phyloP scores from a whole-genome alignment of 2,113 vertebrate genomes.

The Camelus bactrianus region DNA sequence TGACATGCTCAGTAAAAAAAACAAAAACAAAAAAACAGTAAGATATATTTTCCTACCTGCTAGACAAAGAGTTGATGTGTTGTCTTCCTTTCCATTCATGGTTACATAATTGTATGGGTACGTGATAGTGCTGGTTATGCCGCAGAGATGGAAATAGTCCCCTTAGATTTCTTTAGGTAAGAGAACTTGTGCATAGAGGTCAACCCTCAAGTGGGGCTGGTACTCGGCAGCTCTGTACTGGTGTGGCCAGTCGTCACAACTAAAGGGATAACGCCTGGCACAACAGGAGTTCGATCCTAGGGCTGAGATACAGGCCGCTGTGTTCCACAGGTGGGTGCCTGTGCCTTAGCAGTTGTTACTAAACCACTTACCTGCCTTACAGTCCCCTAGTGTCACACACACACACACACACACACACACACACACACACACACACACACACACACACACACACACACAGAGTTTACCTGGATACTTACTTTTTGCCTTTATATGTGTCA shows the following conservation, averaged over 20 bases:
- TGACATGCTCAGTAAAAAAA: not conserved
- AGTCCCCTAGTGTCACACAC: not conserved
- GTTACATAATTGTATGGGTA: not conserved
- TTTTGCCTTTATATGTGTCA: conserved; percentile 89
- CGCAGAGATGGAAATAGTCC: not conserved
- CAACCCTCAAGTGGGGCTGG: not conserved
- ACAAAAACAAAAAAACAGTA: not conserved
- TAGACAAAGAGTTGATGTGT: not conserved
- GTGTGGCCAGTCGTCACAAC: not conserved
- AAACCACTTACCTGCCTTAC: not conserved
- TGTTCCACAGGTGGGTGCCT: not conserved
- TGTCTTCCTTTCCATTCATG: not conserved
- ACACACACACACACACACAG: not conserved
- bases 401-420: not conserved
- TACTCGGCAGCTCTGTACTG: no score
- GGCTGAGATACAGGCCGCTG: not conserved
- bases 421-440: not conserved
- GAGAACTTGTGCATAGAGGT: not conserved
- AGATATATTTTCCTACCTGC: not conserved
- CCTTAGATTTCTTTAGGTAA: not conserved
- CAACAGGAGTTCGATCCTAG: no score
- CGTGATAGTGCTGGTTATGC: not conserved
- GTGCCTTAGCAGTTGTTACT: not conserved
- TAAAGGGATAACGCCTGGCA: not conserved
- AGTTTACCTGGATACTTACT: conserved; percentile 84